Evolutionary conservation across 64 coral and sea anemone species (phyloP).

Genomic region (Catalaphyllia jardinei): DNA sequence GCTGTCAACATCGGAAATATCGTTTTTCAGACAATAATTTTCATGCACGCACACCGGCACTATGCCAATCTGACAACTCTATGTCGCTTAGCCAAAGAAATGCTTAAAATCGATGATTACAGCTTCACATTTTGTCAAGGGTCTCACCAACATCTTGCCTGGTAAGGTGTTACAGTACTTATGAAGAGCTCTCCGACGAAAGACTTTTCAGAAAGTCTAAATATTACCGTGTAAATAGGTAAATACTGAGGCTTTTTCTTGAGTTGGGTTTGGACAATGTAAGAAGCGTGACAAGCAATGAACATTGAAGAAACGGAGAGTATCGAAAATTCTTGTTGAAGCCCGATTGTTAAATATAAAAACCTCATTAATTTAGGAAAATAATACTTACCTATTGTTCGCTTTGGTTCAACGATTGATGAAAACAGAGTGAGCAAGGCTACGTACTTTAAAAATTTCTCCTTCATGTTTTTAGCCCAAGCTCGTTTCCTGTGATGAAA

Average conservation of each 20-base stretch:
- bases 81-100: too few relatives aligned
- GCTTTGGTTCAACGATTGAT: background rate
- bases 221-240: too few relatives aligned
- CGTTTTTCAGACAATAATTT: background rate
- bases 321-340: background rate
- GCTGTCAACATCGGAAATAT: background rate
- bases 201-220: too few relatives aligned
- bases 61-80: too few relatives aligned
- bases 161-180: too few relatives aligned
- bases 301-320: background rate
- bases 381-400: constrained; percentile 4
- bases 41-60: too few relatives aligned
- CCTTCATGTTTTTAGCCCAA: background rate
- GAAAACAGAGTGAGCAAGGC: background rate
- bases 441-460: background rate
- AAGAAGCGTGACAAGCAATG: background rate
- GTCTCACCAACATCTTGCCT: too few relatives aligned
- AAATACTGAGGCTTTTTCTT: too few relatives aligned
- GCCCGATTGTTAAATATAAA: background rate
- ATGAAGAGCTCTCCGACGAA: too few relatives aligned
- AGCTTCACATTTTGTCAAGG: too few relatives aligned
- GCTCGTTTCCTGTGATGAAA: background rate
- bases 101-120: too few relatives aligned
- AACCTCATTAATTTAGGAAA: too few relatives aligned
- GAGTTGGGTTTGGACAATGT: background rate